Evolutionary conservation across 2,888 invertebrate genomes (phyloP), one percentile per base, ranked within the genome.

Genomic region (Sarcophaga caerulescens): DNA sequence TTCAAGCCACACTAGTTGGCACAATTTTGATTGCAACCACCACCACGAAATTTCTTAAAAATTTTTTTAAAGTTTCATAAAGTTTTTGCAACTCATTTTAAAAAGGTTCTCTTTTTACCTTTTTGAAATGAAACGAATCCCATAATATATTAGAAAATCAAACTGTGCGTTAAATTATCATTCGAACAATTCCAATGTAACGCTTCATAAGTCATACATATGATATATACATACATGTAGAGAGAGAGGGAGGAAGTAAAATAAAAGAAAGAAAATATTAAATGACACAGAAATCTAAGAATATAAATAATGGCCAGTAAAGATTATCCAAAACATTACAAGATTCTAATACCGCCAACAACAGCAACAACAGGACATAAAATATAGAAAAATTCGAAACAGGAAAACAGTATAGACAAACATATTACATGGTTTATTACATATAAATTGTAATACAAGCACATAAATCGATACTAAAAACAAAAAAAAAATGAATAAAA

Each of bases 121-220:
- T 52, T 35, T 44, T 14, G 17, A 62, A 10, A 62, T 12, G 6
- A 45, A 19, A 60, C 3, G 11, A 70, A 63, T 25, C 35, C 35
- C 62, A 63, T 52, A 63, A 78, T 11, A 63, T 63, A 52, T 78
- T 62, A 63, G 14, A 66, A 60, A 74, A 68, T 68, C 25, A 60
- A 76, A 35, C 60, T 44, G 21, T 71, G 47, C 76, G 80, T 71
- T 66, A 80, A 84, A 84, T 80, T 84, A 68, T 62, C 23, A 68
- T 71, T 65, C 17, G 17, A 59, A 23, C 63, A 84, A 59, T 65
- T 79, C 65, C 14, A 62, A 79, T 66, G 60, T 52, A 76, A 66
- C 66, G 47, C 65, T 76, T 71, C 66, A 75, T 71, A 78, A 80
- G 71, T 76, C 44, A 79, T 74, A 69, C 69, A 35, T 35, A 6